Evolutionary conservation across 1,140 invertebrate species (phyloP).

Genomic region (Bombus waltoni): DNA sequence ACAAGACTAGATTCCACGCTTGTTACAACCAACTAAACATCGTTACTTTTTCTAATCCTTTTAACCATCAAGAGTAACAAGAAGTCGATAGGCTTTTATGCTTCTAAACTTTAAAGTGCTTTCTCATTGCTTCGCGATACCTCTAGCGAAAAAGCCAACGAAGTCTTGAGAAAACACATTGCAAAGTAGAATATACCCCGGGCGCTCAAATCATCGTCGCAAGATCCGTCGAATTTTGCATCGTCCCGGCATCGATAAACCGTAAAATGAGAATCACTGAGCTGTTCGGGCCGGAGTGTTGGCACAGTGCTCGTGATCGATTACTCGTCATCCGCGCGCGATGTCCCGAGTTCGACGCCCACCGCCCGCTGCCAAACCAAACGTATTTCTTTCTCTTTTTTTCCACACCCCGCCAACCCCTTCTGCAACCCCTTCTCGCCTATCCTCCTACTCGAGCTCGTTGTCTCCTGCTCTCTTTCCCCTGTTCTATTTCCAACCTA

Average conservation of each 20-base stretch:
- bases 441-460: slow-evolving; percentile 32
- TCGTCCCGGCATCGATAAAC: slow-evolving; percentile 22
- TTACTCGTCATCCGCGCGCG: slow-evolving; percentile 79
- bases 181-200: too few relatives aligned
- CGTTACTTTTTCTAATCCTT: too few relatives aligned
- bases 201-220: background rate
- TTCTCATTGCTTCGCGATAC: too few relatives aligned
- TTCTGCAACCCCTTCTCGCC: slow-evolving; percentile 17
- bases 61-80: too few relatives aligned
- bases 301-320: slow-evolving; percentile 80
- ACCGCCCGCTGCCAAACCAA: slow-evolving; percentile 72
- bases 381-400: slow-evolving; percentile 71
- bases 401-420: slow-evolving; percentile 24
- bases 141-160: too few relatives aligned
- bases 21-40: too few relatives aligned
- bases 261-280: slow-evolving; percentile 70
- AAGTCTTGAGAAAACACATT: too few relatives aligned
- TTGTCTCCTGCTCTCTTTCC: slow-evolving; percentile 49
- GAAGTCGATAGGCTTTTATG: too few relatives aligned
- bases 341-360: slow-evolving; percentile 74
- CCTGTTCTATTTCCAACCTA: slow-evolving; percentile 29
- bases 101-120: too few relatives aligned
- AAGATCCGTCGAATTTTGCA: background rate
- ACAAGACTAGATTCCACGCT: too few relatives aligned
- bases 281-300: slow-evolving; percentile 72